Conservation (phyloP, 2,888 invertebrate genomes). For the Xylophagus ater region DNA sequence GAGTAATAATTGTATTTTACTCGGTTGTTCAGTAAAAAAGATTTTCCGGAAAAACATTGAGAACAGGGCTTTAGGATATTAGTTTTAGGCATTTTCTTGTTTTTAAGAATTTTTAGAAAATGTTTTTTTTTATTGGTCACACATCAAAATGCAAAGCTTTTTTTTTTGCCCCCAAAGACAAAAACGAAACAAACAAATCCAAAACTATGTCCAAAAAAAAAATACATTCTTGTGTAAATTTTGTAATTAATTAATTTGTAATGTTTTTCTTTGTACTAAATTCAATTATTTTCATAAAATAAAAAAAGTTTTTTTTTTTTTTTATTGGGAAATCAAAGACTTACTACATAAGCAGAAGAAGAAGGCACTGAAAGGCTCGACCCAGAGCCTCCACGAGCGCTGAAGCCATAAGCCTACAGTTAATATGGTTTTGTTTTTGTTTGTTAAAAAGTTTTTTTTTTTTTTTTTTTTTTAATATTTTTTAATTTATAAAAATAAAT, state of each 20-base stretch:
- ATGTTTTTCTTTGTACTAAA: neutral
- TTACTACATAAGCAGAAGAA: conserved; percentile 57
- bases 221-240: no score
- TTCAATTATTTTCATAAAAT: conserved; percentile 3
- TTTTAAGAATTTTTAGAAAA: no score
- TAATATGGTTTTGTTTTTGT: conserved; percentile 15
- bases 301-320: conserved; percentile 4
- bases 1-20: no score
- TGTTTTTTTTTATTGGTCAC: no score
- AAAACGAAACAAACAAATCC: neutral
- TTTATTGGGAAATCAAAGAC: conserved; percentile 36
- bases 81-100: no score
- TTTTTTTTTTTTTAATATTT: conserved; percentile 15
- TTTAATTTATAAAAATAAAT: conserved; percentile 10
- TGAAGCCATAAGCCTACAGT: conserved; percentile 50
- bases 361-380: conserved; percentile 77
- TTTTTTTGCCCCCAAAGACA: no score
- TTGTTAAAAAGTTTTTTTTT: no score
- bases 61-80: no score
- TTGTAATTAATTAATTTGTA: neutral
- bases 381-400: conserved; percentile 59
- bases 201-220: neutral
- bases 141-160: no score
- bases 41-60: no score
- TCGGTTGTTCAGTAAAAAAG: no score